Conservation (phyloP, 1,140 invertebrate species). For the Patella vulgata region DNA sequence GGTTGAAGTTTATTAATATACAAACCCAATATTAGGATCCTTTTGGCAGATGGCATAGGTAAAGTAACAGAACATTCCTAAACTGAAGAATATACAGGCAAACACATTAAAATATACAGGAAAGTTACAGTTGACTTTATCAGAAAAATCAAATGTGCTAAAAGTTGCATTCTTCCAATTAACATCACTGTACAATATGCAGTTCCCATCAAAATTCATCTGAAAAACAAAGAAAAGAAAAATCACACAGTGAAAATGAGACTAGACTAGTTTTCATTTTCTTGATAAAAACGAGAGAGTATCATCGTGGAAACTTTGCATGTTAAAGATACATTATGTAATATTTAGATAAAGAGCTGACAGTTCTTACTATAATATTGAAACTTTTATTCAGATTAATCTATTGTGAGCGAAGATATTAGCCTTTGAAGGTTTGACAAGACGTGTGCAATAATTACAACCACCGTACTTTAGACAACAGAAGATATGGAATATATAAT, state of each 20-base stretch:
- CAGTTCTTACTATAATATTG: no score
- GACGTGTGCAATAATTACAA: no score
- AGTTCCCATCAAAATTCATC: conserved; percentile 39
- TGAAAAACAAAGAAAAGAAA: conserved; percentile 25
- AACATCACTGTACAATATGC: conserved; percentile 35
- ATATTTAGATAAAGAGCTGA: no score
- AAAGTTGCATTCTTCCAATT: conserved; percentile 27
- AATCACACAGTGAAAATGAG: neutral
- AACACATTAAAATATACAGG: conserved; percentile 50
- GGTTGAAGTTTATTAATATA: no score
- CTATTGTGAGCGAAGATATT: no score
- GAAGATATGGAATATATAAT: no score
- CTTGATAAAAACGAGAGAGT: neutral
- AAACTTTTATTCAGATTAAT: no score
- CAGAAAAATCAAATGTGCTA: conserved; percentile 10
- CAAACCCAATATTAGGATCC: conserved; percentile 47
- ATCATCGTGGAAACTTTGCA: neutral
- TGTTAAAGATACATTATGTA: no score
- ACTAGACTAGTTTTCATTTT: neutral
- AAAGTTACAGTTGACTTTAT: conserved; percentile 39
- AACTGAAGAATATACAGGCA: conserved; percentile 47
- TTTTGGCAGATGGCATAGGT: conserved; percentile 41
- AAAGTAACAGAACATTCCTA: conserved; percentile 42
- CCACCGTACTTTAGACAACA: no score
- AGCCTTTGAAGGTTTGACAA: no score